Percentiles rank a stretch among this genome's conserved stretches.
Evolutionary conservation across 1,140 invertebrate genomes (phyloP).

Genomic region (Drosophila tani): DNA sequence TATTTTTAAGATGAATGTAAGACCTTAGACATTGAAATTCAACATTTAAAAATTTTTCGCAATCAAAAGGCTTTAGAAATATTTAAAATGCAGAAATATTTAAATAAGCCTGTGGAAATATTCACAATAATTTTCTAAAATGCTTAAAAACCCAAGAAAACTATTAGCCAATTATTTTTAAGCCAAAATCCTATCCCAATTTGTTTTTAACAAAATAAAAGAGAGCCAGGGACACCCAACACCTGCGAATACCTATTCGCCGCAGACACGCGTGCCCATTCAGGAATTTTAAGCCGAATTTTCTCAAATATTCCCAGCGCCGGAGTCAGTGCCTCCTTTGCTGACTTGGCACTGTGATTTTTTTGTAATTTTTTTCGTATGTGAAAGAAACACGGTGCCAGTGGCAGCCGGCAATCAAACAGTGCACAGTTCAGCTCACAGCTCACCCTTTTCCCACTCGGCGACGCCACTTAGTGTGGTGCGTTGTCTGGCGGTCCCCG

Average conservation of each 20-base stretch:
- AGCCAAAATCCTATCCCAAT: neutral
- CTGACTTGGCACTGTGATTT: constrained; percentile 42
- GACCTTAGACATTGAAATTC: too few relatives aligned
- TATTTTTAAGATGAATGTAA: neutral
- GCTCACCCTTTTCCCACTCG: constrained; percentile 36
- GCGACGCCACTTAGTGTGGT: constrained; percentile 45
- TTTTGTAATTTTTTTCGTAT: constrained; percentile 1
- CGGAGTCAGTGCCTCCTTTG: constrained; percentile 49
- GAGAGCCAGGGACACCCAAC: constrained; percentile 23
- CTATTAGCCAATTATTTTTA: neutral
- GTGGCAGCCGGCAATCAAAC: constrained; percentile 35
- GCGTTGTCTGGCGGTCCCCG: constrained; percentile 43
- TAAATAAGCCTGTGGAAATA: neutral
- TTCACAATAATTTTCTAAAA: neutral
- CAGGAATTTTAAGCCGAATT: constrained; percentile 28
- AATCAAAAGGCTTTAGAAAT: neutral
- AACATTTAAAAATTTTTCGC: neutral
- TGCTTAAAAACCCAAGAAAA: neutral
- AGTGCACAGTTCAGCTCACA: constrained; percentile 21
- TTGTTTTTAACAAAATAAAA: neutral
- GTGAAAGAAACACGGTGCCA: constrained; percentile 26
- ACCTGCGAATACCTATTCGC: constrained; percentile 21
- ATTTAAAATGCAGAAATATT: too few relatives aligned
- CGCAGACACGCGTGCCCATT: constrained; percentile 41
- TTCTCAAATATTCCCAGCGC: constrained; percentile 33